phyloP scores from a whole-genome alignment of 2,113 vertebrate species.

The Rattus norvegicus region DNA sequence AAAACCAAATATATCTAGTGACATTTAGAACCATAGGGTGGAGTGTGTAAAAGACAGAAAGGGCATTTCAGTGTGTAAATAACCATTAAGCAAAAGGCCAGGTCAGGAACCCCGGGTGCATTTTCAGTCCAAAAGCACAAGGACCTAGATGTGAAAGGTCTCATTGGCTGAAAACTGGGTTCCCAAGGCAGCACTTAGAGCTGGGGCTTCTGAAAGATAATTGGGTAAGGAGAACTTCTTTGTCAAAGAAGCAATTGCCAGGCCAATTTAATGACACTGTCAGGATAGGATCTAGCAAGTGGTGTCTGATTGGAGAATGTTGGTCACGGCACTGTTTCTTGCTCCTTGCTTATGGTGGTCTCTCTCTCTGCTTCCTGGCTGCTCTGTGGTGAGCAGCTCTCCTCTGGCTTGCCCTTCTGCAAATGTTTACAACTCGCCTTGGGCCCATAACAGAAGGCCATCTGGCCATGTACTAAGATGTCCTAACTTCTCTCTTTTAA shows the following conservation, averaged over 20 bases:
- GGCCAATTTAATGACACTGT: not conserved
- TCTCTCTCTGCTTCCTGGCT: not conserved
- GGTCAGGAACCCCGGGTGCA: rapidly evolving
- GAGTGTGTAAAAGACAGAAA: rapidly evolving
- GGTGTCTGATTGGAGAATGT: not conserved
- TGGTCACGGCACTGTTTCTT: not conserved
- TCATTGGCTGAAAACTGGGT: not conserved
- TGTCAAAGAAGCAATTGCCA: too few relatives aligned
- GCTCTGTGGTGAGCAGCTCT: not conserved
- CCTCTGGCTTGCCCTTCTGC: not conserved
- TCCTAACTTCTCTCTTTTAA: too few relatives aligned
- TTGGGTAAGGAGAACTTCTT: not conserved
- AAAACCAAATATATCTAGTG: not conserved
- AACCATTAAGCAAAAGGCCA: rapidly evolving
- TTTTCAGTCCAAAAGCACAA: not conserved
- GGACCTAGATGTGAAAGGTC: not conserved
- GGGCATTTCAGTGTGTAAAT: rapidly evolving
- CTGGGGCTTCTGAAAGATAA: too few relatives aligned
- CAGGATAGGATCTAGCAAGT: not conserved
- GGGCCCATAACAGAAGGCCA: not conserved
- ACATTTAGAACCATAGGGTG: not conserved
- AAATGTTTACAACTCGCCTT: not conserved
- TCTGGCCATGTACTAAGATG: not conserved
- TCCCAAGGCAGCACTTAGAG: not conserved
- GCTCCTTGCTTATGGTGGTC: not conserved